Conservation (phyloP, 2,888 invertebrate species). For the Sthenelais limicola region DNA sequence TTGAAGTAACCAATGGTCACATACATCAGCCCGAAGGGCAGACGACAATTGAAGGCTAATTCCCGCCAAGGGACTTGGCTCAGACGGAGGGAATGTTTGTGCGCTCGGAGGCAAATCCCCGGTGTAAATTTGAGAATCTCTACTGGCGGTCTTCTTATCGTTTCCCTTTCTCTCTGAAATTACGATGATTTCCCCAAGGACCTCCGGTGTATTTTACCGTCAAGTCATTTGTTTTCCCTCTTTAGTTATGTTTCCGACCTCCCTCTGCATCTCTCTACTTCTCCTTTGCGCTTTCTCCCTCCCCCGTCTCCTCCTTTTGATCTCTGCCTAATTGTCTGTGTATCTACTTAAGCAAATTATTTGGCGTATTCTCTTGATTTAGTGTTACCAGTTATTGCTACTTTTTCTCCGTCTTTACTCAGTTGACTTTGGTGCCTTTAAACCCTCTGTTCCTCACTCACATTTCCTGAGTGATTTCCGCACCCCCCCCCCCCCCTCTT, state of each 20-base stretch:
- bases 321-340: too few relatives aligned
- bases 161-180: constrained; percentile 32
- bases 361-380: too few relatives aligned
- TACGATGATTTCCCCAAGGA: constrained; percentile 32
- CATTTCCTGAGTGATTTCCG: too few relatives aligned
- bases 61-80: constrained; percentile 14
- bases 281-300: background rate
- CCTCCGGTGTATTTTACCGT: constrained; percentile 32
- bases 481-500: background rate
- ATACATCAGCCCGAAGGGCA: constrained; percentile 21
- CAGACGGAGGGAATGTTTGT: constrained; percentile 31
- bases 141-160: constrained; percentile 31
- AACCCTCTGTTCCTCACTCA: too few relatives aligned
- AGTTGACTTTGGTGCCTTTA: too few relatives aligned
- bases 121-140: constrained; percentile 34
- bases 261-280: too few relatives aligned
- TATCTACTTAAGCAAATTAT: too few relatives aligned
- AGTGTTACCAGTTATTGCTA: too few relatives aligned
- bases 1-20: constrained; percentile 34
- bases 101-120: constrained; percentile 13
- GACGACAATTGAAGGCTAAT: background rate
- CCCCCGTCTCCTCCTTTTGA: background rate
- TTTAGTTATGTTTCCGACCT: constrained; percentile 39
- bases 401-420: too few relatives aligned
- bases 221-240: constrained; percentile 38